Base-by-base conservation (phyloP, 2,113 vertebrate species). In the Tragelaphus buxtoni region DNA sequence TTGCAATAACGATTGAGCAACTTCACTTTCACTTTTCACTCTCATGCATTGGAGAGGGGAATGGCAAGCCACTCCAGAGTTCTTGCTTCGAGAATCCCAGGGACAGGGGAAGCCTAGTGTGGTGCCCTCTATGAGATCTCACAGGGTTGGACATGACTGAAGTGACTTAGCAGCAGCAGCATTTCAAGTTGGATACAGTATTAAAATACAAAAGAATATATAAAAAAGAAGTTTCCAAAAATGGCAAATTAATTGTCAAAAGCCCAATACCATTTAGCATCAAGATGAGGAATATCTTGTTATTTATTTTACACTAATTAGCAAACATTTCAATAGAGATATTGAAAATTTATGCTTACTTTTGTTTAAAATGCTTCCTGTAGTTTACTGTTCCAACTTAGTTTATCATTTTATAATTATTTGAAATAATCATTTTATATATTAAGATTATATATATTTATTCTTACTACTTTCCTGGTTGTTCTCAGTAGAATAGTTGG, bases 191-290 rank as follows among this genome's bases (percentile, higher is more conserved):
- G 8, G 24, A 95, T n/a, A 88, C 13, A 87, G 45, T 69, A 6
- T 12, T 91, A 77, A 60, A 88, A 22, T 35, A 39, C 82, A 7
- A 51, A 55, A 80, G 20, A 82, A 20, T 22, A 80, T 14, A 2
- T 42, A 86, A 53, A 87, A 47, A 92, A 35, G 26, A 65, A 26
- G 63, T 65, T 90, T 39, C 16, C 84, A 90, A 92, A 95, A 76
- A 53, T 95, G 30, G 3, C 35, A 86, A 86, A 93, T 58, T 88
- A 91, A 92, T 90, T 92, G 90, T 51, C 30, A 83, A 90, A 92
- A 86, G 45, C 35, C 17, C 12, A 69, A 22, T 77, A 87, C 10
- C 9, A 53, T 69, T 90, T 95, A 24, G 8, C 47, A 88, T 79
- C 12, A 79, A 79, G 82, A 51, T 88, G 82, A 82, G 51, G 11